Base-by-base conservation (phyloP, 2,113 vertebrate species). In the Onychostoma macrolepis region DNA sequence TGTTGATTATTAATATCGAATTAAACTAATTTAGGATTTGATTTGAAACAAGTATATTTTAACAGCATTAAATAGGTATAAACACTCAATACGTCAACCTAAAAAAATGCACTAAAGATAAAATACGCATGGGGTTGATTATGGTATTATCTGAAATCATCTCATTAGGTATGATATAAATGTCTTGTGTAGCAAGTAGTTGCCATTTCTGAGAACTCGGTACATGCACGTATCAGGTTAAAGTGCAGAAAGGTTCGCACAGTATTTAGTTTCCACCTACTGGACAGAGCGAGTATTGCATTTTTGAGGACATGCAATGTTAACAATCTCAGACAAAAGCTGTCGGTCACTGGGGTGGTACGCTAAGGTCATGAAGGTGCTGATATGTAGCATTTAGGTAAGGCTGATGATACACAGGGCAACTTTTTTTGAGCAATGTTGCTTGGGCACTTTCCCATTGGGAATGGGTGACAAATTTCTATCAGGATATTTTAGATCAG, bases 231-330 rank as follows among this genome's bases (percentile, higher is more conserved):
- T 45, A 8, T 72, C 63, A 12, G 28, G 30, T 36, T 74, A 74
- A 83, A 83, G 28, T 33, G 28, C 30, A 71, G 10, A 26, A 38
- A 36, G 0, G 15, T 74, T 6, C 13, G 19, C 24, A 50, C 75
- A 19, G 63, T 41, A 1, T 61, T 17, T 26, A 24, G 50, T 65
- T 65, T 45, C 88, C 86, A 81, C 48, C 86, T 89, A 83, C 48
- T 83, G 86, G 78, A 74, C 28, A 26, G 12, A 33, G 6, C 6
- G 4, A 53, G 8, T 30, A 3, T 77, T 5, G 26, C 45, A 50
- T 53, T 50, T 72, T 72, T 36, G 48, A 24, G 7, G 17, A 33
- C 19, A 21, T 38, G 1, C 13, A 2, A 30, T 30, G 45, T 45
- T 45, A 13, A 45, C 11, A 13, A 43, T 30, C 26, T 30, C 45